A percentile compares a stretch with the other conserved stretches of the same genome.
phyloP scores from a whole-genome alignment of 2,888 invertebrate genomes.

The Spodoptera exigua region DNA sequence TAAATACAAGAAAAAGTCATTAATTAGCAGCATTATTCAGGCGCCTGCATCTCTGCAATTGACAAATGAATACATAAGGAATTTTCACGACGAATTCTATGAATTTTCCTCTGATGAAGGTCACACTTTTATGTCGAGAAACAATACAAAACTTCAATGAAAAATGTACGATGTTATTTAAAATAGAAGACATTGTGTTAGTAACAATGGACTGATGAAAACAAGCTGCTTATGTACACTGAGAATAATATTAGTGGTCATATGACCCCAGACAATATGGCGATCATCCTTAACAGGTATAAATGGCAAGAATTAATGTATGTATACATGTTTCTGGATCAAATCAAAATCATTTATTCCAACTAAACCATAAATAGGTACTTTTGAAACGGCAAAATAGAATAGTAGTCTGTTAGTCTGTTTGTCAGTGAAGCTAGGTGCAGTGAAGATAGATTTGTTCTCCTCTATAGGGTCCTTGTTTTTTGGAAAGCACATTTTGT shows the following conservation, averaged over 20 bases:
- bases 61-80: slow-evolving; percentile 23
- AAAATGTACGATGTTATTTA: slow-evolving; percentile 22
- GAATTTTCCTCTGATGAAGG: slow-evolving; percentile 35
- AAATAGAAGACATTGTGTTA: slow-evolving; percentile 7
- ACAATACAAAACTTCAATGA: slow-evolving; percentile 36
- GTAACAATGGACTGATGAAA: slow-evolving; percentile 11
- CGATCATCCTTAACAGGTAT: too few relatives aligned
- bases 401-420: too few relatives aligned
- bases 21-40: slow-evolving; percentile 23
- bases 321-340: too few relatives aligned
- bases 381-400: too few relatives aligned
- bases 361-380: too few relatives aligned
- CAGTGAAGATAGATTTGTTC: too few relatives aligned
- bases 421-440: too few relatives aligned
- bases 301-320: too few relatives aligned
- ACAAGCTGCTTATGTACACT: background rate
- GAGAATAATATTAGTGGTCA: slow-evolving; percentile 3
- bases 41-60: slow-evolving; percentile 27
- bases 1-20: slow-evolving; percentile 20
- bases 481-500: too few relatives aligned
- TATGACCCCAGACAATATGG: too few relatives aligned
- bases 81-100: slow-evolving; percentile 19
- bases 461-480: too few relatives aligned
- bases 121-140: slow-evolving; percentile 22
- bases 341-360: too few relatives aligned